These are phyloP conservation scores for Saimiri boliviensis DNA, from an alignment of 2,113 vertebrate species.

Conservation along the genomic window DNA sequence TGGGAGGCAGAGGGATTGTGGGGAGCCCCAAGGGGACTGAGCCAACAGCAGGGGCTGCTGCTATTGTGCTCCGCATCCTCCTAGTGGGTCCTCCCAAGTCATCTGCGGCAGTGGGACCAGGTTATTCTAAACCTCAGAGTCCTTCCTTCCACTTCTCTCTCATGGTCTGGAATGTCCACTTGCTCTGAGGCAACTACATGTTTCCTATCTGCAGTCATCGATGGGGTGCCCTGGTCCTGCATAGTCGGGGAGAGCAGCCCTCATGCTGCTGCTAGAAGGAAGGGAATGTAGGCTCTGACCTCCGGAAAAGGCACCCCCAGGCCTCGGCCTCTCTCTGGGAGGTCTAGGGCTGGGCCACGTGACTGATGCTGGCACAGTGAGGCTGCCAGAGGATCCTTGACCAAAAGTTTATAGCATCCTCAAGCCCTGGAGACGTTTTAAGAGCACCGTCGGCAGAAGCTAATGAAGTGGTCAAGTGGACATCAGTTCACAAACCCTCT, in stretches of 20 bases:
- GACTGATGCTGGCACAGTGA: no score
- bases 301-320: background rate
- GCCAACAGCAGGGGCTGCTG: background rate
- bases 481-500: rapidly evolving
- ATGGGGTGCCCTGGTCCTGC: rapidly evolving
- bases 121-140: background rate
- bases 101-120: background rate
- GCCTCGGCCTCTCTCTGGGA: background rate
- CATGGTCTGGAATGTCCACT: no score
- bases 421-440: background rate
- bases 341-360: background rate
- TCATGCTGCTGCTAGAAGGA: background rate
- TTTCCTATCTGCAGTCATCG: background rate
- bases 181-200: background rate
- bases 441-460: background rate
- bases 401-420: rapidly evolving
- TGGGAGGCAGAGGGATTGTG: background rate
- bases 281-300: no score
- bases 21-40: background rate
- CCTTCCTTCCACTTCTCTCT: background rate
- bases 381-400: no score
- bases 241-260: background rate
- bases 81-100: background rate
- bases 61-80: background rate
- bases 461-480: background rate